These are phyloP conservation scores for Mus spicilegus DNA, from an alignment of 2,113 vertebrate species.

Conservation along the genomic window DNA sequence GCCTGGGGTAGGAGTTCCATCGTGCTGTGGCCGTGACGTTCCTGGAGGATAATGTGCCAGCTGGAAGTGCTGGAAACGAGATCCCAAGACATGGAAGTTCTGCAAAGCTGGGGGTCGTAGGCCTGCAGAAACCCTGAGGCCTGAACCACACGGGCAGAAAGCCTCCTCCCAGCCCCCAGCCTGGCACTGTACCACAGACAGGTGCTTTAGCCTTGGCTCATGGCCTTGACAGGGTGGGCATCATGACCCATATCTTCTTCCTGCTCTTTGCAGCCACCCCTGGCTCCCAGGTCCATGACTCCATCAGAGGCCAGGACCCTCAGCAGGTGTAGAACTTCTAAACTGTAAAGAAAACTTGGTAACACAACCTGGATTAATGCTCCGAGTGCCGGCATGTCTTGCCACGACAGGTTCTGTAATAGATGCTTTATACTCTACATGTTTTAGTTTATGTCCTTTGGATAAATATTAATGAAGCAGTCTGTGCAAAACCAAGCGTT, in stretches of 20 bases:
- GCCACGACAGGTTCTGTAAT: background rate
- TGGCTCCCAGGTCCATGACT: background rate
- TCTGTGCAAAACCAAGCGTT: background rate
- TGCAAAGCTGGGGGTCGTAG: fast-evolving
- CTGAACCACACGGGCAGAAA: background rate
- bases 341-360: background rate
- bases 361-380: no score
- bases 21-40: background rate
- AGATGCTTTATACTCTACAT: background rate
- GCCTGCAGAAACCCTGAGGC: fast-evolving
- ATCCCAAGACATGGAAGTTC: fast-evolving
- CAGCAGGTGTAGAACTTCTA: background rate
- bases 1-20: background rate
- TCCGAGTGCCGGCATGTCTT: background rate
- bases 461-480: background rate
- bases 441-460: background rate
- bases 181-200: background rate
- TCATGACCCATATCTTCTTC: background rate
- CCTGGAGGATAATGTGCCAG: background rate
- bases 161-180: background rate
- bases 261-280: fast-evolving
- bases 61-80: fast-evolving
- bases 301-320: no score
- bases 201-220: fast-evolving
- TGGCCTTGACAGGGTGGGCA: no score